Percentiles rank a stretch among this genome's conserved stretches.
phyloP scores from a whole-genome alignment of 2,888 invertebrate species.

The Oligia latruncula region DNA sequence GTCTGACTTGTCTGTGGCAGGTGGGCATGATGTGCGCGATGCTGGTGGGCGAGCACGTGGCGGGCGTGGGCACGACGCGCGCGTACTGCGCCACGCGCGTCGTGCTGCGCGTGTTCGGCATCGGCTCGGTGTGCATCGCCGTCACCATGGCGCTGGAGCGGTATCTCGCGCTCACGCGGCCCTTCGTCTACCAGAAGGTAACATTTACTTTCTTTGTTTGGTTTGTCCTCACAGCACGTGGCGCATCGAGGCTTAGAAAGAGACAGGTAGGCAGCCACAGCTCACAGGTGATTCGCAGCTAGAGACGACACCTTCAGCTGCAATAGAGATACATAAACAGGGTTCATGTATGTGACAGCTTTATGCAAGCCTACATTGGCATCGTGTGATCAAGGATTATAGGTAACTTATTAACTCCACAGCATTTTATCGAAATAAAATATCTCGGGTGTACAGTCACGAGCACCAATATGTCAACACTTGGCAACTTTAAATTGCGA shows the following conservation, averaged over 20 bases:
- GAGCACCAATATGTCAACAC: too few species aligned
- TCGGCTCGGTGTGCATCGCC: constrained; percentile 96
- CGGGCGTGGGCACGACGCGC: constrained; percentile 81
- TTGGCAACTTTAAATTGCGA: too few species aligned
- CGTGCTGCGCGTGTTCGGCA: constrained; percentile 94
- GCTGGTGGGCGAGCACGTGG: constrained; percentile 87
- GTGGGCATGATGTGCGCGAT: constrained; percentile 94
- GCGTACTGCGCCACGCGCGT: constrained; percentile 92
- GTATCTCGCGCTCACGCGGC: constrained; percentile 96
- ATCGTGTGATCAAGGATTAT: background rate
- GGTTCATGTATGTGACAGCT: background rate
- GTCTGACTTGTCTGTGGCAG: constrained; percentile 66
- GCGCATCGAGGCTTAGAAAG: background rate
- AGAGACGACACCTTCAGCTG: background rate
- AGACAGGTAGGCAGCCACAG: background rate
- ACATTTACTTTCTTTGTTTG: constrained; percentile 38
- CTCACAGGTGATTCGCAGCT: background rate
- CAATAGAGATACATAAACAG: background rate
- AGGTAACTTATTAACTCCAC: background rate
- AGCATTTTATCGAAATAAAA: background rate
- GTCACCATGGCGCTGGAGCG: constrained; percentile 97
- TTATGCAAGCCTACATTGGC: background rate
- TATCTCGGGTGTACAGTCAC: background rate
- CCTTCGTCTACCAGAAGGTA: constrained; percentile 97
- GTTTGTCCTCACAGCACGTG: background rate